Conservation (phyloP, 2,113 vertebrate species). For the Tricholaema leucomelas region DNA sequence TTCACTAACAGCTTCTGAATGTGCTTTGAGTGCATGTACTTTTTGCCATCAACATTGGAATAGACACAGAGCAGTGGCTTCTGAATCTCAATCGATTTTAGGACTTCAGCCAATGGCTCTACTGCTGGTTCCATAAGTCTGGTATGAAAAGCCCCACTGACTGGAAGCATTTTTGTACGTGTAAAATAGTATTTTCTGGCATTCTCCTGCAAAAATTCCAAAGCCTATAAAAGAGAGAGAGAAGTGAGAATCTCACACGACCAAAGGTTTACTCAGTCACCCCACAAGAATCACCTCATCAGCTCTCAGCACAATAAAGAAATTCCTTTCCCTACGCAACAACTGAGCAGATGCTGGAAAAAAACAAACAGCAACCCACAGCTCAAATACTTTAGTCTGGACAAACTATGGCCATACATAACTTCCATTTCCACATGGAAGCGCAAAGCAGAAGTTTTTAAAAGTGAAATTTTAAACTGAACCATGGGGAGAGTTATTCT, state of each 20-base stretch:
- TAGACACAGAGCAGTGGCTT: conserved; percentile 85
- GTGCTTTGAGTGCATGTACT: conserved; percentile 81
- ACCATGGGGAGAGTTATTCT: neutral
- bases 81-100: conserved; percentile 79
- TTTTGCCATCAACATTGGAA: conserved; percentile 86
- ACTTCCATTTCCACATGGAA: neutral
- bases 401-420: accelerated
- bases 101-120: conserved; percentile 79
- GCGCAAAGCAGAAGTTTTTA: neutral
- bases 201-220: conserved; percentile 89
- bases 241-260: neutral
- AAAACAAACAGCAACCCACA: neutral
- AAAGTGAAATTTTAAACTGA: neutral
- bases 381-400: neutral
- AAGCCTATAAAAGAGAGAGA: conserved; percentile 76
- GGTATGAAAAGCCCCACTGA: conserved; percentile 94
- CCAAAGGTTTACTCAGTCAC: neutral
- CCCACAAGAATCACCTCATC: neutral
- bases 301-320: accelerated
- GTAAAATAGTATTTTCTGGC: conserved; percentile 78
- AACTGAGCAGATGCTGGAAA: neutral
- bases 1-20: conserved; percentile 80
- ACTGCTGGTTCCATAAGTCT: conserved; percentile 85
- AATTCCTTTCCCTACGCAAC: neutral
- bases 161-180: conserved; percentile 81